These are phyloP conservation scores for Erebia ligea DNA, from an alignment of 2,888 invertebrate species.

Conservation along the genomic window DNA sequence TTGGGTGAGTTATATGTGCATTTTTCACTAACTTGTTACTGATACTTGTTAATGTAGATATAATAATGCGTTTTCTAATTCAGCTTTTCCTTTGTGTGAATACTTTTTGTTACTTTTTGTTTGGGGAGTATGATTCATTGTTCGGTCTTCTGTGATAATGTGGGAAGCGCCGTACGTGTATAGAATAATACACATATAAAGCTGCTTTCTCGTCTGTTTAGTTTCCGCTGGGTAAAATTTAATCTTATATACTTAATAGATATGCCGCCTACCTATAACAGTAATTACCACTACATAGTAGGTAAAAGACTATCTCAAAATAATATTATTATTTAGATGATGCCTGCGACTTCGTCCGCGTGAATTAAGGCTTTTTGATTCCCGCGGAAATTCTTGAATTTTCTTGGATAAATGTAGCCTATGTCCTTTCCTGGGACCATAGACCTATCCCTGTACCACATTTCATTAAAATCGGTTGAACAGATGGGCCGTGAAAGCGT, in stretches of 20 bases:
- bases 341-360: no score
- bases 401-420: no score
- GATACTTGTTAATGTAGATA: no score
- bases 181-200: conserved; percentile 19
- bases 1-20: conserved; percentile 87
- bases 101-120: conserved; percentile 31
- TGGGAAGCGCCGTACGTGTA: conserved; percentile 29
- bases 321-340: no score
- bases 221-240: conserved; percentile 29
- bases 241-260: conserved; percentile 9
- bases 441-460: no score
- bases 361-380: no score
- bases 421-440: no score
- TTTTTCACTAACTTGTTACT: conserved; percentile 4
- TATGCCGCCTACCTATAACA: not conserved
- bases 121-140: conserved; percentile 33
- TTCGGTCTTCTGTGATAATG: conserved; percentile 30
- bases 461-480: no score
- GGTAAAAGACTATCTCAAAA: no score
- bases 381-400: no score
- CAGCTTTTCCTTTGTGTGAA: conserved; percentile 22
- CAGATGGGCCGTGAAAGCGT: no score
- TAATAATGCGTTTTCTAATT: not conserved
- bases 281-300: not conserved
- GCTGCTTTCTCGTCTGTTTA: conserved; percentile 21